Base-by-base conservation (phyloP, 2,888 invertebrate genomes). In the Ichneumoninae sp. region DNA sequence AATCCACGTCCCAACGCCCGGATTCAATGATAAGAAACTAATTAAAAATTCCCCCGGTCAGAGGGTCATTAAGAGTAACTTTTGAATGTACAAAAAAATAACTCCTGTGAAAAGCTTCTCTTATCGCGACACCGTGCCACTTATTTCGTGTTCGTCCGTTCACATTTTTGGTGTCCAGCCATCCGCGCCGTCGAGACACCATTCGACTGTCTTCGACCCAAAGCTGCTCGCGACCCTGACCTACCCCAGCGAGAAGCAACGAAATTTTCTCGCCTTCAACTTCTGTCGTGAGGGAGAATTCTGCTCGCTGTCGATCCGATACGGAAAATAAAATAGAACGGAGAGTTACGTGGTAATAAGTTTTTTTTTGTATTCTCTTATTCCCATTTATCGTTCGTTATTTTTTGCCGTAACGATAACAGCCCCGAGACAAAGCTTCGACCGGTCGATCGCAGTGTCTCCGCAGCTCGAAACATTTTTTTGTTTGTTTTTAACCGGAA, bases 11-110 rank as follows among this genome's bases (percentile, higher is more conserved):
- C n/a, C 72, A 22, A 30, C 47, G 72, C 7, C 26, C 50, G 30
- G 70, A 80, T 75, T 80, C 70, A 50, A 75, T 50, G 83, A 83
- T 80, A 83, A 80, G 83, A 80, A 83, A 80, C 70, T 83, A 80
- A 83, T 83, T 83, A 80, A 83, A 83, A 83, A 83, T 71, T 79
- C 66, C 66, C 65, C 44, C 22, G 33, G 26, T 36, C 44, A 22
- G 65, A 79, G 65, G 22, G 70, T 50, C 75, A 74, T 79, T 75
- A 66, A 83, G 62, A 71, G 65, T 50, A 22, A 47, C 62, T 62
- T 52, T 44, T 30, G n/a, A 50, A 54, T 36, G 50, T 36, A 36
- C 1, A 36, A 52, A 52, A 52, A 52, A 52, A 54, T 22, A 70
- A 74, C 74, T 33, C 50, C 57, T 30, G 69, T 74, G 40, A 62